These are phyloP conservation scores for Diaphora mendica DNA, from an alignment of 2,888 invertebrate species.

Conservation along the genomic window DNA sequence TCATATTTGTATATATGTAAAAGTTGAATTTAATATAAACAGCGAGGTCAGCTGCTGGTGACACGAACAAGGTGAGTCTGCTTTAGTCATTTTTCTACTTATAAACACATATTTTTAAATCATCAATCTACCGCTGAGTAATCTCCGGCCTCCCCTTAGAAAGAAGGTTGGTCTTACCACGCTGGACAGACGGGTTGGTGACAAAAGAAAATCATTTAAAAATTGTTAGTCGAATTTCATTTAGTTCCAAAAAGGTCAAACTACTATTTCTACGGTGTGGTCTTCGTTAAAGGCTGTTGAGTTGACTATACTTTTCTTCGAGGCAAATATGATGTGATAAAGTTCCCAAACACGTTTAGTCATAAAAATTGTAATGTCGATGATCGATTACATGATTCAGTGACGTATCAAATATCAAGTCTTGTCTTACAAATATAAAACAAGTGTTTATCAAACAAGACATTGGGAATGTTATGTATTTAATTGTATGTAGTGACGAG, in stretches of 20 bases:
- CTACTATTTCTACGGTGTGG: too few relatives aligned
- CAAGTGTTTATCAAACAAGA: background rate
- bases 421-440: background rate
- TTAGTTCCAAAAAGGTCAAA: background rate
- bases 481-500: background rate
- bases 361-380: background rate
- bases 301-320: background rate
- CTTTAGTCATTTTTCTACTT: background rate
- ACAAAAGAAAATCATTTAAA: background rate
- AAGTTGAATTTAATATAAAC: background rate
- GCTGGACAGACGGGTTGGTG: too few relatives aligned
- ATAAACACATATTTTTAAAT: background rate
- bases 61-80: background rate
- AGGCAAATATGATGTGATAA: background rate
- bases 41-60: background rate
- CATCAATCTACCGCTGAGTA: too few relatives aligned
- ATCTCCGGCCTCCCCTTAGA: too few relatives aligned
- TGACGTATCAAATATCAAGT: background rate
- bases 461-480: background rate
- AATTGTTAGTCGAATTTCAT: background rate
- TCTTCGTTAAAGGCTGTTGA: background rate
- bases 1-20: background rate
- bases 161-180: background rate
- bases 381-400: background rate
- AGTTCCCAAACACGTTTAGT: background rate